Base-by-base conservation (phyloP, 2,888 invertebrate genomes). In the Pristionchus mayeri region DNA sequence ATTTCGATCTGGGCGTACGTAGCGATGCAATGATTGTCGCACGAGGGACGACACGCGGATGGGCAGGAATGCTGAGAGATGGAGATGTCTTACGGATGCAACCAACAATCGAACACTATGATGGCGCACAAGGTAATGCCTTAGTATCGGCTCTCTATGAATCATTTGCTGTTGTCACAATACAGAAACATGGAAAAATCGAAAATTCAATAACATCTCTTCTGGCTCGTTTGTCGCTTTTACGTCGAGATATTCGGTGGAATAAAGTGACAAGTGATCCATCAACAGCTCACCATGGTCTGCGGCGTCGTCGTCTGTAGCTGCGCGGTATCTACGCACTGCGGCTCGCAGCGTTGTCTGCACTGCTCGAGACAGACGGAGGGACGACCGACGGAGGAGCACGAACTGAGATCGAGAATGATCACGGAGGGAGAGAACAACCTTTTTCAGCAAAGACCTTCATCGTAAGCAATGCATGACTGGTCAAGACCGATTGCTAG, bases 341-440 rank as follows among this genome's bases (percentile, higher is more conserved):
- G 81, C 2, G 81, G 81, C 48, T 82, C 81, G 34, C 81, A 82
- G 34, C 81, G 16, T 63, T 82, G 60, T 18, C 63, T 6, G 30
- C 81, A 82, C 63, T 82, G 60, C 30, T 82, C 81, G n/a, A 82
- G 60, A n/a, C 81, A 82, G 27, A 63, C 81, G 13, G 63, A 52
- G 21, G 63, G 63, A 34, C 63, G 81, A 48, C 63, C 44, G 13
- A 63, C 81, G 21, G 48, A 30, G 18, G 81, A 27, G 30, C 81
- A 82, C 18, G 81, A 82, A 27, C 81, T 82, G 48, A 37, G n/a
- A 52, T 13, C 21, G 21, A 57, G 4, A 18, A 57, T 57, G 24
- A n/a, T 57, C 44, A 13, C 44, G 44, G 6, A 44, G 44, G 13
- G 13, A 44, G 57, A n/a, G 21, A 21, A 57, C 24, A n/a, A n/a